phyloP scores from a whole-genome alignment of 2,888 invertebrate genomes.

The Catocala nupta region DNA sequence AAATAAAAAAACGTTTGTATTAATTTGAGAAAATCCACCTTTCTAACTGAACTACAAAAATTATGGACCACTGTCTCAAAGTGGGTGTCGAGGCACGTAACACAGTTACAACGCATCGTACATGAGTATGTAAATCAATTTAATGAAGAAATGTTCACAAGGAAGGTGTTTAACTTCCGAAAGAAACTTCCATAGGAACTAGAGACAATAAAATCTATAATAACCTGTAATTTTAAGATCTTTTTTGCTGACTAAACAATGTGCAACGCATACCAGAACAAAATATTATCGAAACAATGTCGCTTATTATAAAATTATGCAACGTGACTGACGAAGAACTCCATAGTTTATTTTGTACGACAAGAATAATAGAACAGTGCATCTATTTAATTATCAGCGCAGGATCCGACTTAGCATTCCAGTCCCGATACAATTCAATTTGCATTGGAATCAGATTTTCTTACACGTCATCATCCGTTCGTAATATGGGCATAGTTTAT shows the following conservation, averaged over 20 bases:
- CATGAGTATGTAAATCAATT: slow-evolving; percentile 63
- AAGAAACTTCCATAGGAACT: slow-evolving; percentile 39
- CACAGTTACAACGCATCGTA: slow-evolving; percentile 44
- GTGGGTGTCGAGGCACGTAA: slow-evolving; percentile 41
- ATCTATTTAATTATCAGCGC: slow-evolving; percentile 39
- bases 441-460: slow-evolving; percentile 44
- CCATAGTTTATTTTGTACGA: slow-evolving; percentile 34
- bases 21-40: slow-evolving; percentile 33
- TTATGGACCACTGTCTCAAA: slow-evolving; percentile 44
- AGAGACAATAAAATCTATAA: slow-evolving; percentile 40
- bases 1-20: slow-evolving; percentile 23
- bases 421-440: slow-evolving; percentile 40
- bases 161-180: slow-evolving; percentile 68
- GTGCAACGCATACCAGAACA: slow-evolving; percentile 14
- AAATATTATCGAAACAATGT: slow-evolving; percentile 33
- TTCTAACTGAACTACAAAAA: slow-evolving; percentile 28
- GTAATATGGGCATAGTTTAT: slow-evolving; percentile 25
- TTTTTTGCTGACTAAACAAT: slow-evolving; percentile 22
- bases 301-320: slow-evolving; percentile 34
- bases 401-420: slow-evolving; percentile 24
- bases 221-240: slow-evolving; percentile 28
- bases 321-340: slow-evolving; percentile 27
- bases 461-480: slow-evolving; percentile 28
- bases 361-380: slow-evolving; percentile 34
- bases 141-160: slow-evolving; percentile 67